phyloP scores from a whole-genome alignment of 2,113 vertebrate species.

The Otis tarda region DNA sequence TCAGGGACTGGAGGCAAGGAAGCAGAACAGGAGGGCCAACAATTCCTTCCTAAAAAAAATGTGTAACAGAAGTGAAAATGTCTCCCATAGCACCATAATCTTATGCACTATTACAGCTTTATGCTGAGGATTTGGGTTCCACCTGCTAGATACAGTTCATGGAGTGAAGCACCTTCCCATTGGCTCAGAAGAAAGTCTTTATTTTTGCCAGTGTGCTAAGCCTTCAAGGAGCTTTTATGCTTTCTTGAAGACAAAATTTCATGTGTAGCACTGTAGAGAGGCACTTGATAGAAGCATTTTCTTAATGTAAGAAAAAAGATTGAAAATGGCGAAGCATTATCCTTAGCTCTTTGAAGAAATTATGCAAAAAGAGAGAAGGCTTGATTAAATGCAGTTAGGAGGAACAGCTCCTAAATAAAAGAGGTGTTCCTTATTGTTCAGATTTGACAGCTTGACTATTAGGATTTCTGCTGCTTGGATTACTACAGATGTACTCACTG shows the following conservation, averaged over 20 bases:
- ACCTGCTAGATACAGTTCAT: fast-evolving
- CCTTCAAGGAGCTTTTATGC: background rate
- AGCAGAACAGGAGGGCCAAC: background rate
- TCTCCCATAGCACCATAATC: fast-evolving
- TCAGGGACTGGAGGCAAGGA: background rate
- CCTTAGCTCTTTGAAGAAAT: background rate
- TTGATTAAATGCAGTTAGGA: slow-evolving; percentile 34
- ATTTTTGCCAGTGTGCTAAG: background rate
- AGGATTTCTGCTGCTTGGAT: slow-evolving; percentile 13
- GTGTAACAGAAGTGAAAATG: background rate
- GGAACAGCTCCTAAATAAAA: slow-evolving; percentile 18
- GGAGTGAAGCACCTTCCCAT: background rate
- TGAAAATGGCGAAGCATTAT: background rate
- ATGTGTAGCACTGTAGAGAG: background rate
- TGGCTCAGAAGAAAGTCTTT: background rate
- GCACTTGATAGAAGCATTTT: background rate
- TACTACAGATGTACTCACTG: background rate
- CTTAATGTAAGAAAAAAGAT: background rate
- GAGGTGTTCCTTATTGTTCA: slow-evolving; percentile 22
- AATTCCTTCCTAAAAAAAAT: background rate
- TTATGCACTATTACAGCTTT: background rate
- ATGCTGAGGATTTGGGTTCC: background rate
- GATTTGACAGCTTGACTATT: slow-evolving; percentile 26
- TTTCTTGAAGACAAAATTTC: background rate
- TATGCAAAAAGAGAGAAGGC: background rate